phyloP scores from a whole-genome alignment of 2,113 vertebrate species.

The Gymnogyps californianus region DNA sequence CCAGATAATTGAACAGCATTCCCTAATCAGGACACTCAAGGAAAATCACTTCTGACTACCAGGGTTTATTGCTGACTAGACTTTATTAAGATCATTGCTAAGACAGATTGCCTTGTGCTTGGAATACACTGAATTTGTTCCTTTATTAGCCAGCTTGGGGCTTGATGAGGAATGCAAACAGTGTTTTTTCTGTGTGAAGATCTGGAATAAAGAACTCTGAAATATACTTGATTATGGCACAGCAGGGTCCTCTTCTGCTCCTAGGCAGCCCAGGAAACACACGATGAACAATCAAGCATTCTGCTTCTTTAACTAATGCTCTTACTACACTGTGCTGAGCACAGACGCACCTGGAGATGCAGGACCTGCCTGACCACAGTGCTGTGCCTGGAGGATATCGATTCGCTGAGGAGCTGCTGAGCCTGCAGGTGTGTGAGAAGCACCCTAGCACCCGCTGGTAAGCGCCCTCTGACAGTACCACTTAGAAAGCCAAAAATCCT shows the following conservation, averaged over 20 bases:
- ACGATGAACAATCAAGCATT: neutral
- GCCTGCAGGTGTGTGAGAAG: neutral
- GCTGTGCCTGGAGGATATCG: fast-evolving
- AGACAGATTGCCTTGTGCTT: neutral
- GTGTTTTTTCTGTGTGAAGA: neutral
- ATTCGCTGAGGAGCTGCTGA: neutral
- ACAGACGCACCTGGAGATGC: neutral
- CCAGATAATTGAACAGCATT: neutral
- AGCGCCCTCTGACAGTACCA: neutral
- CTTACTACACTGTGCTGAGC: neutral
- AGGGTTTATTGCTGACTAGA: neutral
- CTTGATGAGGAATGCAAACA: neutral
- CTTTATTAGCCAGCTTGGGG: neutral
- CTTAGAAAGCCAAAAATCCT: neutral
- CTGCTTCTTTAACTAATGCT: neutral
- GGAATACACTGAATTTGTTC: neutral
- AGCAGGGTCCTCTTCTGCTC: neutral
- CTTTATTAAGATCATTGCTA: neutral
- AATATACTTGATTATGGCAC: neutral
- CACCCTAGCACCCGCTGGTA: neutral
- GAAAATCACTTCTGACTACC: neutral
- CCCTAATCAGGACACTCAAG: neutral
- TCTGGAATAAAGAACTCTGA: neutral
- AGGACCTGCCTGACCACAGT: neutral
- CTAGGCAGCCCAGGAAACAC: neutral